A percentile compares a stretch with the other conserved stretches of the same genome.
Conservation (phyloP, 2,113 vertebrate species). For the Brienomyrus longianalis region DNA sequence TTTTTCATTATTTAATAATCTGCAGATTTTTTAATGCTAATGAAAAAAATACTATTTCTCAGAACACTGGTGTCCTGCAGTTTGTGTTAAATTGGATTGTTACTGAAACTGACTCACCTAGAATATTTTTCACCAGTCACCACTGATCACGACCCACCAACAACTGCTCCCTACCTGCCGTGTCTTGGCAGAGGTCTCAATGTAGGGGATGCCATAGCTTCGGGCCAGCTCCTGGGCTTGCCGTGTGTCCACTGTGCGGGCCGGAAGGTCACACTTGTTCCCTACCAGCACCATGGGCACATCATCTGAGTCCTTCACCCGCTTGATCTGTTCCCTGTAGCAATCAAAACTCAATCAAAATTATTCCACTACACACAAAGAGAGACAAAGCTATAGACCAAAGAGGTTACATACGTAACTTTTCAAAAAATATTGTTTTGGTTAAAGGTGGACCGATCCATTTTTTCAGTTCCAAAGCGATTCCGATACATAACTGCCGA, state of each 20-base stretch:
- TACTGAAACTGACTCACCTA: neutral
- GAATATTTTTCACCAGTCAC: neutral
- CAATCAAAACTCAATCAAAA: neutral
- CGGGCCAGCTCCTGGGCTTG: conserved; percentile 93
- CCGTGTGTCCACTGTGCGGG: conserved; percentile 85
- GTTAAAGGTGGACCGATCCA: neutral
- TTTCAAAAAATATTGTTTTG: neutral
- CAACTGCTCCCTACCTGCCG: conserved; percentile 69
- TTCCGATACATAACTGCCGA: too few relatives aligned
- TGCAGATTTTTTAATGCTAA: neutral
- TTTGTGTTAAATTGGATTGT: neutral
- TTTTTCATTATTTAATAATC: neutral
- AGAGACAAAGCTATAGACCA: neutral
- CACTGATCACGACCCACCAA: neutral
- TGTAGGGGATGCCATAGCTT: conserved; percentile 89
- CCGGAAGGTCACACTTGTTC: conserved; percentile 93
- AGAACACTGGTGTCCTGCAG: neutral
- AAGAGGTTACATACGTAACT: neutral
- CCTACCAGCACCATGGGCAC: conserved; percentile 99
- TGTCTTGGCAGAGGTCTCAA: conserved; percentile 95
- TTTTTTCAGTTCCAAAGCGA: too few relatives aligned
- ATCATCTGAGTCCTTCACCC: conserved; percentile 95
- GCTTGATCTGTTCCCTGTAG: conserved; percentile 88
- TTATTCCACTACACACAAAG: neutral
- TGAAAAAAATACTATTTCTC: neutral